Evolutionary conservation across 2,113 vertebrate species (phyloP).

Genomic region (Oryzias melastigma): DNA sequence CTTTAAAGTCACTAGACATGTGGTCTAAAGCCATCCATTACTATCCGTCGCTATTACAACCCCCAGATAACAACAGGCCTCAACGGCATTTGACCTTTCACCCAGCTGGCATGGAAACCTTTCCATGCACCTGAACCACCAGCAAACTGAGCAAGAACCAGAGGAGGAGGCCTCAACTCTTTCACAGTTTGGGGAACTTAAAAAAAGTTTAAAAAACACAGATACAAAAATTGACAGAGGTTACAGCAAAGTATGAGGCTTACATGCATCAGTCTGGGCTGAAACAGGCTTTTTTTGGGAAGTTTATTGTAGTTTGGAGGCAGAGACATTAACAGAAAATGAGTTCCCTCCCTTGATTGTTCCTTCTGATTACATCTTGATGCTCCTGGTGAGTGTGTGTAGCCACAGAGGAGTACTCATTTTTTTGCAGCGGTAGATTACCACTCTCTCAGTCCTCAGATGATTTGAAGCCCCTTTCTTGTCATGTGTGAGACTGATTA

Average conservation of each 20-base stretch:
- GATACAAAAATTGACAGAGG: slow-evolving; percentile 2
- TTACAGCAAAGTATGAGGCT: not conserved
- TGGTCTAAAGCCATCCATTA: slow-evolving; percentile 54
- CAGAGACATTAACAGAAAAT: slow-evolving; percentile 27
- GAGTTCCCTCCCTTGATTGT: slow-evolving; percentile 29
- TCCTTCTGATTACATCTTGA: slow-evolving; percentile 43
- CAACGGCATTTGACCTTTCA: slow-evolving; percentile 63
- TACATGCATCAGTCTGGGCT: slow-evolving; percentile 6
- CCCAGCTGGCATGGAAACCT: slow-evolving; percentile 46
- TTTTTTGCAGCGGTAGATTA: slow-evolving; percentile 20
- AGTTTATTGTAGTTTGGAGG: slow-evolving; percentile 27
- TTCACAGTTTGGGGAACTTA: not conserved
- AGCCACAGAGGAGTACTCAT: slow-evolving; percentile 1
- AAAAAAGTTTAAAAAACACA: not conserved
- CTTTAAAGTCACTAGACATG: slow-evolving; percentile 56
- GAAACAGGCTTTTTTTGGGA: slow-evolving; percentile 16
- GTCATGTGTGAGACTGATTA: slow-evolving; percentile 39
- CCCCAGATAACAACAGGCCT: slow-evolving; percentile 64
- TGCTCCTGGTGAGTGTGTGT: slow-evolving; percentile 10
- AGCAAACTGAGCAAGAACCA: slow-evolving; percentile 24
- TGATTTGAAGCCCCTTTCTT: slow-evolving; percentile 35
- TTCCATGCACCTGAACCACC: slow-evolving; percentile 52
- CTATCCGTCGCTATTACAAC: slow-evolving; percentile 33
- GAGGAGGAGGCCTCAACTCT: not conserved
- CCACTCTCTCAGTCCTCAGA: slow-evolving; percentile 16